A percentile compares a stretch with the other conserved stretches of the same genome.
Conservation (phyloP, 92 coral and sea anemone genomes). For the Zoanthus sociatus region DNA sequence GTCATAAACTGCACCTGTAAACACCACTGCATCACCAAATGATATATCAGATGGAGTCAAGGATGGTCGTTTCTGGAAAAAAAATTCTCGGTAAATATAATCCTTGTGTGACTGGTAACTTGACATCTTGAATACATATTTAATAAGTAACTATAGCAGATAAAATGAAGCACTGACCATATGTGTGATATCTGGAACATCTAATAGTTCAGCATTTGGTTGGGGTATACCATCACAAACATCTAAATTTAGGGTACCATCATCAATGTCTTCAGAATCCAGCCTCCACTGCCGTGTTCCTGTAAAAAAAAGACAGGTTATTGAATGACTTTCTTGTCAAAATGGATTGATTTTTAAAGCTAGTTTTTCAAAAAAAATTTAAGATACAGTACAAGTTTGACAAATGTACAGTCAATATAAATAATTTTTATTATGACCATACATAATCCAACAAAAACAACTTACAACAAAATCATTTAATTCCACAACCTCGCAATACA, state of each 20-base stretch:
- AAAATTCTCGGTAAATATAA: neutral
- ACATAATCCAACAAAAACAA: too few species aligned
- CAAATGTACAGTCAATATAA: too few species aligned
- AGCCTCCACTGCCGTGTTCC: slow-evolving; percentile 8
- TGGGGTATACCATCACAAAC: neutral
- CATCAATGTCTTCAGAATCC: neutral
- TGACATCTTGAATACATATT: neutral
- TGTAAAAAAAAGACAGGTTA: neutral
- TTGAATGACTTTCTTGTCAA: neutral
- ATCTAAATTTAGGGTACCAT: neutral
- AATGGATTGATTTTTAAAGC: neutral
- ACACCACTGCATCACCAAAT: neutral
- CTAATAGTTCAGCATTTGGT: neutral
- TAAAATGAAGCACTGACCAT: neutral
- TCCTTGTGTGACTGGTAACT: neutral
- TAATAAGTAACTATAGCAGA: neutral
- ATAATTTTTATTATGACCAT: too few species aligned
- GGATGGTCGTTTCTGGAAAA: slow-evolving; percentile 22
- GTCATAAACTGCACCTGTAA: slow-evolving; percentile 13
- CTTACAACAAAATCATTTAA: too few species aligned
- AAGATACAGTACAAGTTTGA: too few species aligned
- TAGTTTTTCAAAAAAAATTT: too few species aligned
- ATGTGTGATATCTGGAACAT: slow-evolving; percentile 18
- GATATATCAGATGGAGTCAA: slow-evolving; percentile 9
- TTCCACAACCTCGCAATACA: too few species aligned